A percentile compares a stretch with the other conserved stretches of the same genome.
These are phyloP conservation scores for Zelleria hepariella DNA, from an alignment of 2,888 invertebrate species.

Conservation along the genomic window DNA sequence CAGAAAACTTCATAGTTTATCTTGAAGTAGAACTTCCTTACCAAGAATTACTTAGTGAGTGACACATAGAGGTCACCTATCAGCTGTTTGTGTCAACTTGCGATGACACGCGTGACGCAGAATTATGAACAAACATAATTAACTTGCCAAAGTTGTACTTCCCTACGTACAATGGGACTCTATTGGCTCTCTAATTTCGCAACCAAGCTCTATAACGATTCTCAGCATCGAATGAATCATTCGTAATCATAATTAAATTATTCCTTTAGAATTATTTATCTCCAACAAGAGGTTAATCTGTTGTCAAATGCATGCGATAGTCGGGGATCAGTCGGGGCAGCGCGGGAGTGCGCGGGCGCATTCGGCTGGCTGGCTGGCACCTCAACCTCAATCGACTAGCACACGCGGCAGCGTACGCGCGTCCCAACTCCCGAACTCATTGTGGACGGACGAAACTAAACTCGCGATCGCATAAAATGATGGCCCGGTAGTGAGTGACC, in stretches of 20 bases:
- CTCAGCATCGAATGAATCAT: neutral
- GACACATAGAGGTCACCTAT: neutral
- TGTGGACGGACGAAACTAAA: conserved; percentile 6
- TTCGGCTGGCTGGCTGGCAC: conserved; percentile 16
- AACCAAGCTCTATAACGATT: neutral
- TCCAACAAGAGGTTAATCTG: neutral
- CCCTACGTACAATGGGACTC: neutral
- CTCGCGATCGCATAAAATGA: neutral
- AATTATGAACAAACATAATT: neutral
- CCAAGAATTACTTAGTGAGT: neutral
- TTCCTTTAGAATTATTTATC: neutral
- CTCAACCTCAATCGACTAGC: conserved; percentile 33
- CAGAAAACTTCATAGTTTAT: neutral
- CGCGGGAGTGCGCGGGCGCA: conserved; percentile 15
- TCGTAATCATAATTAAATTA: neutral
- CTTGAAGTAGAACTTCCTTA: neutral
- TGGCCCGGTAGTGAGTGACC: conserved; percentile 27
- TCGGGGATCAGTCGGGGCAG: neutral
- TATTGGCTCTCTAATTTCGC: neutral
- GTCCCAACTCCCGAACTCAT: conserved; percentile 22
- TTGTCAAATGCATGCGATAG: neutral
- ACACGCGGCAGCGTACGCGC: conserved; percentile 38
- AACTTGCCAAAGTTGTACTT: neutral
- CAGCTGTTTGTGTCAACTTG: neutral
- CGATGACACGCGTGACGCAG: neutral